Evolutionary conservation across 1,140 invertebrate species (phyloP), one percentile per base, ranked within the genome.

Genomic region (Drosophila sturtevanti): DNA sequence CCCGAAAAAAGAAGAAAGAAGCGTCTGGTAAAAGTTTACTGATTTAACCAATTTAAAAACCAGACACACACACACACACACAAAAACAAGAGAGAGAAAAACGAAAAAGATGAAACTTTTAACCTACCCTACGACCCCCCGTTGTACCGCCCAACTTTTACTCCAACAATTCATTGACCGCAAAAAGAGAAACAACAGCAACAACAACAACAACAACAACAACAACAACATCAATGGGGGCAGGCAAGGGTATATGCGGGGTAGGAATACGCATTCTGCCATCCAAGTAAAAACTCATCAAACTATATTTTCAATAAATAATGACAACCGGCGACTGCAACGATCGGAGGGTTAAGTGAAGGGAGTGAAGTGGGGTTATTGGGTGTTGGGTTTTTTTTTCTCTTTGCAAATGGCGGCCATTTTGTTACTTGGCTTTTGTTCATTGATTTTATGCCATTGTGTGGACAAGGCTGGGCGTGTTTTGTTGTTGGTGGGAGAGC

Each of bases 231-330:
- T 27, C 34, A 35, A 0, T 4, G 37, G 54, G 41, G 48, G 18
- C n/a, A 51, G 14, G 59, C n/a, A n/a, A 56, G 72, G 52, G 52
- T 24, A 3, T 10, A 34, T 16, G 10, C 34, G 10, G 7, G 18
- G 21, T 14, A 41, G 34, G 21, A 21, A 7, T 35, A 55, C 37
- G 61, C 44, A 34, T 56, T 63, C 61, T 35, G 51, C 35, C 34
- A 48, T 63, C 61, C 54, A 80, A 86, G 81, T 85, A 86, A 86
- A 87, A 86, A 87, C 82, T 87, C 84, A 87, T 87, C 84, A 89
- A 87, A 87, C 82, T 79, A 87, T 87, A 84, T 87, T 87, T 87
- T 89, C 82, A 87, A 89, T 87, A 87, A 82, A 87, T 87, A 87
- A 79, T 86, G 84, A 89, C 84, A 82, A 82, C 58, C 61, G 55